A percentile compares a stretch with the other conserved stretches of the same genome.
These are phyloP conservation scores for Diorhabda elongata DNA, from an alignment of 1,140 invertebrate genomes.

Conservation along the genomic window DNA sequence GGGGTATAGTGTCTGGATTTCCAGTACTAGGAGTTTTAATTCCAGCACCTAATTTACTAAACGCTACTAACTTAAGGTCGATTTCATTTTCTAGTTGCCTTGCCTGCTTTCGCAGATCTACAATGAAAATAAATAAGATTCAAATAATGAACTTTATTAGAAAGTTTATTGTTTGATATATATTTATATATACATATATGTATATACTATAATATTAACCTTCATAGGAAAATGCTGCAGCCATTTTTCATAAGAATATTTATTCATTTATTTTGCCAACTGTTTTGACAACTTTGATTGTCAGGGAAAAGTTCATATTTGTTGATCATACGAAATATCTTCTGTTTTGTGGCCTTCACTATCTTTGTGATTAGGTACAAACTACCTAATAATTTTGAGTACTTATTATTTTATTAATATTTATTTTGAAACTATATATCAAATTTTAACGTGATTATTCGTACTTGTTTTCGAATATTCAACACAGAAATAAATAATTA, in stretches of 20 bases:
- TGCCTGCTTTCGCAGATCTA: constrained; percentile 90
- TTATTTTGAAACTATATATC: too few relatives aligned
- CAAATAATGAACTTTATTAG: not conserved
- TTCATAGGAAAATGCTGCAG: constrained; percentile 34
- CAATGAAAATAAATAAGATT: constrained; percentile 1
- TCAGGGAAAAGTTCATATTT: too few relatives aligned
- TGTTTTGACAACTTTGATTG: constrained; percentile 6
- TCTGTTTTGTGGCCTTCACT: too few relatives aligned
- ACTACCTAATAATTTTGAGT: too few relatives aligned
- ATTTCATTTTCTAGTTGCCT: constrained; percentile 94
- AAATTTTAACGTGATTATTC: too few relatives aligned
- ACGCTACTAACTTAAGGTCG: constrained; percentile 90
- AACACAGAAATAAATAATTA: too few relatives aligned
- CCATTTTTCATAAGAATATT: constrained; percentile 25
- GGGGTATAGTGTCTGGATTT: constrained; percentile 69
- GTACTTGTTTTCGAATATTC: too few relatives aligned
- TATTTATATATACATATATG: too few relatives aligned
- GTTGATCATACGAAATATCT: too few relatives aligned
- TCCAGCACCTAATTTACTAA: constrained; percentile 88
- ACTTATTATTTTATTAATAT: too few relatives aligned
- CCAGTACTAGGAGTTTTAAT: constrained; percentile 49
- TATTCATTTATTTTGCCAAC: constrained; percentile 4
- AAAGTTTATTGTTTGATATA: not conserved
- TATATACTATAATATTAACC: constrained; percentile 24
- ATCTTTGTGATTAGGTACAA: too few relatives aligned